These are phyloP conservation scores for Cavia porcellus DNA, from an alignment of 2,113 vertebrate species.

Conservation along the genomic window DNA sequence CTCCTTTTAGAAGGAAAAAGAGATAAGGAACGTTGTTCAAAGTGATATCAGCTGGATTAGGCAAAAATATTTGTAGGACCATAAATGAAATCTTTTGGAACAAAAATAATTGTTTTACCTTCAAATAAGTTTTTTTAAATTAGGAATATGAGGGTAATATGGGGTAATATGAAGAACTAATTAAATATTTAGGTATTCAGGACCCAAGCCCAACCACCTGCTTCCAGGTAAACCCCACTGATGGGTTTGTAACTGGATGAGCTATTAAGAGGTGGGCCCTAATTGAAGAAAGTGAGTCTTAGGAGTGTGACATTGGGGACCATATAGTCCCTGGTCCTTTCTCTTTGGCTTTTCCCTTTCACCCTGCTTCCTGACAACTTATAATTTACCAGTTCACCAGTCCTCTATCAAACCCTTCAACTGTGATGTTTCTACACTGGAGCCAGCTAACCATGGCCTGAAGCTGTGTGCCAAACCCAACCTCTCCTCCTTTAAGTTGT, in stretches of 20 bases:
- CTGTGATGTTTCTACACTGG: neutral
- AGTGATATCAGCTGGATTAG: neutral
- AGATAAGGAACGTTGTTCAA: neutral
- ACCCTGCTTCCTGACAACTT: neutral
- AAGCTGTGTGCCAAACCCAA: neutral
- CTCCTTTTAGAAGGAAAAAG: neutral
- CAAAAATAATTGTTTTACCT: neutral
- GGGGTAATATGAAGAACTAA: conserved; percentile 4
- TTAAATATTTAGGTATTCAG: neutral
- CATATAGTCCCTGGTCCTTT: neutral
- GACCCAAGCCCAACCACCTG: neutral
- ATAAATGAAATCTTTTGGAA: neutral
- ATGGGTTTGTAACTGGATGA: neutral
- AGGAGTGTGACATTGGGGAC: neutral
- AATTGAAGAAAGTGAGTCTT: neutral
- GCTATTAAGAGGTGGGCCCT: neutral
- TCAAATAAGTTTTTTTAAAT: conserved; percentile 20
- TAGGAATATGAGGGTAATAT: neutral
- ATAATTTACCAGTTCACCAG: neutral
- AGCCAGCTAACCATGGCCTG: neutral
- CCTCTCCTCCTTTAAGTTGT: neutral
- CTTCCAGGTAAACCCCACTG: neutral
- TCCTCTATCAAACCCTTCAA: neutral
- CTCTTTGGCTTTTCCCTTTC: neutral
- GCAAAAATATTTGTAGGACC: conserved; percentile 12